Percentiles rank a stretch among this genome's conserved stretches.
Evolutionary conservation across 2,888 invertebrate genomes (phyloP).

Genomic region (Pristionchus japonicus): DNA sequence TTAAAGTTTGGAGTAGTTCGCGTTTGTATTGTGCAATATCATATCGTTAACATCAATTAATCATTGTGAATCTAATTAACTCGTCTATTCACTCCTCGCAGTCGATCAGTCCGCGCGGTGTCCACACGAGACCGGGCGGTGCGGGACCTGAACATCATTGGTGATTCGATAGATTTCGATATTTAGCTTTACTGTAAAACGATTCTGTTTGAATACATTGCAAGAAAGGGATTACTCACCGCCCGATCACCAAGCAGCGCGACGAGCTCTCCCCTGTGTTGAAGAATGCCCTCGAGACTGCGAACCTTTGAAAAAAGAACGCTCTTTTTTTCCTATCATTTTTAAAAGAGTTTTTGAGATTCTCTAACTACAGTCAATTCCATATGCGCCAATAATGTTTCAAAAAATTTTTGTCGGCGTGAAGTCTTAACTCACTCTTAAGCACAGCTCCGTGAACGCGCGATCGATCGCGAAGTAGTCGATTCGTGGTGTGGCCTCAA

Average conservation of each 20-base stretch:
- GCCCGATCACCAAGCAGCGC: not conserved
- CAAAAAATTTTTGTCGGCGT: not conserved
- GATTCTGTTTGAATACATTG: not conserved
- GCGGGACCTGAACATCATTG: not conserved
- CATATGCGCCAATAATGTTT: too few species aligned
- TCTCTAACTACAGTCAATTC: too few species aligned
- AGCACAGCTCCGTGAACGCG: not conserved
- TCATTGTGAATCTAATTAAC: too few species aligned
- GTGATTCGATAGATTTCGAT: not conserved
- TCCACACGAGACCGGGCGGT: not conserved
- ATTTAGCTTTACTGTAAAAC: not conserved
- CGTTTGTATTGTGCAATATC: too few species aligned
- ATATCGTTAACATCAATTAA: too few species aligned
- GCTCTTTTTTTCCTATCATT: too few species aligned
- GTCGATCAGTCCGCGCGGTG: not conserved
- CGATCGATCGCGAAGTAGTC: not conserved
- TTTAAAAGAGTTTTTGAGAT: too few species aligned
- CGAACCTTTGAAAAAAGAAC: not conserved
- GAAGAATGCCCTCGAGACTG: not conserved
- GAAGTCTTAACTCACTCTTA: not conserved
- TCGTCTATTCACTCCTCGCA: not conserved
- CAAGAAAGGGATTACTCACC: not conserved
- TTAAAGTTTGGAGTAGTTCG: too few species aligned
- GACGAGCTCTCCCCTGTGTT: not conserved
- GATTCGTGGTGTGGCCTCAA: not conserved